Conservation (phyloP, 2,797 vertebrate genomes). For the Sphaeramia orbicularis region DNA sequence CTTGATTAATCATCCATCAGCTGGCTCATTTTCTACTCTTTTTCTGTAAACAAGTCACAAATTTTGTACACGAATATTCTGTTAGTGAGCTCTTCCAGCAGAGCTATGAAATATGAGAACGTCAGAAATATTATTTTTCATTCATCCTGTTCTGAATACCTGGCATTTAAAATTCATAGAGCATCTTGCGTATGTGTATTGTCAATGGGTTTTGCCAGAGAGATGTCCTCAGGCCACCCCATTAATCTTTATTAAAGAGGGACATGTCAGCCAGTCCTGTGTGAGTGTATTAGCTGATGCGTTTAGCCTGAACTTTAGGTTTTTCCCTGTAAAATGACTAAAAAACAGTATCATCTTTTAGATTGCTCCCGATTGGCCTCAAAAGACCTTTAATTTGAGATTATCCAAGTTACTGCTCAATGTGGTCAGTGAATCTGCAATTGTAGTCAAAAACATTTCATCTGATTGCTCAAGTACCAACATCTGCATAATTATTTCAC, state of each 20-base stretch:
- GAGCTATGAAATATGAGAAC: slow-evolving; percentile 48
- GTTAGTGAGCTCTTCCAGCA: slow-evolving; percentile 17
- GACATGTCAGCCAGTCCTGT: slow-evolving; percentile 52
- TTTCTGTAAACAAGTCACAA: slow-evolving; percentile 39
- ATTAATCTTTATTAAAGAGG: slow-evolving; percentile 78
- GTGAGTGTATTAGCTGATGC: slow-evolving; percentile 35
- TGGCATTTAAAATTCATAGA: slow-evolving; percentile 70
- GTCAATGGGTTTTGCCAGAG: slow-evolving; percentile 64
- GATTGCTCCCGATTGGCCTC: slow-evolving; percentile 18
- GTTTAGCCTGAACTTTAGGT: slow-evolving; percentile 21
- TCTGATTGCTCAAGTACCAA: slow-evolving; percentile 58
- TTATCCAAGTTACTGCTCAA: not conserved
- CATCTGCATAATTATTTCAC: slow-evolving; percentile 63
- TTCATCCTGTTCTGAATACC: slow-evolving; percentile 63
- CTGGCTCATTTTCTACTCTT: slow-evolving; percentile 15
- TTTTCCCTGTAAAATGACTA: slow-evolving; percentile 6
- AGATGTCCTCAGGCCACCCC: slow-evolving; percentile 68
- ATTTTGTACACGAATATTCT: slow-evolving; percentile 22
- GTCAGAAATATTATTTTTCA: slow-evolving; percentile 59
- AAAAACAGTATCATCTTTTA: slow-evolving; percentile 1
- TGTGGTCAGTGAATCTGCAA: slow-evolving; percentile 16
- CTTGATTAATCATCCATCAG: slow-evolving; percentile 49
- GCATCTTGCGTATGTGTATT: slow-evolving; percentile 61
- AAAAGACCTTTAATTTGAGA: not conserved
- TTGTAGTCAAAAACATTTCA: slow-evolving; percentile 25